Evolutionary conservation across 2,888 invertebrate species (phyloP), one percentile per base, ranked within the genome.

Genomic region (Dermolepida albohirtum): DNA sequence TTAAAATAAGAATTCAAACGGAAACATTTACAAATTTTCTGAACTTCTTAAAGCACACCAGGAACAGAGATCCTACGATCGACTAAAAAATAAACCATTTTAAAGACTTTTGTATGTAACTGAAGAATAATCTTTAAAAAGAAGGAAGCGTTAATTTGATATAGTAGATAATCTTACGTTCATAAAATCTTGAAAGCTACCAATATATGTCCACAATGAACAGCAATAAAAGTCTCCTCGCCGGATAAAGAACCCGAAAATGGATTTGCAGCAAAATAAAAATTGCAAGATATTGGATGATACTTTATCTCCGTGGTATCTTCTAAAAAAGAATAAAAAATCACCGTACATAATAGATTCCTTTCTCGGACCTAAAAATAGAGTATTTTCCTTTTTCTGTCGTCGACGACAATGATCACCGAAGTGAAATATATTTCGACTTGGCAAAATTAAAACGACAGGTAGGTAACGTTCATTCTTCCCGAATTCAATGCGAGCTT

Each of bases 371-470:
- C 57, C 43, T 67, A 70, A 69, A 69, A 69, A 59, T 27, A 59
- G 77, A 77, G 70, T 49, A 57, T 16, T 11, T 39, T 40, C 14
- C 43, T 44, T 43, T 70, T 74, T 77, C 76, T 73, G 77, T 67
- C 76, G 77, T 76, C 74, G 78, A 76, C 79, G 80, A 80, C 80
- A 80, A 79, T 80, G 80, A 80, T 80, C 77, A 76, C 76, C 74
- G 78, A 80, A 78, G 79, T 78, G 79, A 80, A 81, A 81, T 81
- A 78, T 80, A 78, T 80, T 79, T 80, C 79, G 78, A 79, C 79
- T 80, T 79, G 72, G 79, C 79, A 80, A 81, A 81, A 81, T 80
- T 79, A 79, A 76, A 79, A 74, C 80, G 80, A 81, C 81, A 81
- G 81, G 81, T 81, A 80, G 79, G 79, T 78, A 78, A 34, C 6